phyloP scores from a whole-genome alignment of 1,140 invertebrate species.

The Hypsibius dujardini region DNA sequence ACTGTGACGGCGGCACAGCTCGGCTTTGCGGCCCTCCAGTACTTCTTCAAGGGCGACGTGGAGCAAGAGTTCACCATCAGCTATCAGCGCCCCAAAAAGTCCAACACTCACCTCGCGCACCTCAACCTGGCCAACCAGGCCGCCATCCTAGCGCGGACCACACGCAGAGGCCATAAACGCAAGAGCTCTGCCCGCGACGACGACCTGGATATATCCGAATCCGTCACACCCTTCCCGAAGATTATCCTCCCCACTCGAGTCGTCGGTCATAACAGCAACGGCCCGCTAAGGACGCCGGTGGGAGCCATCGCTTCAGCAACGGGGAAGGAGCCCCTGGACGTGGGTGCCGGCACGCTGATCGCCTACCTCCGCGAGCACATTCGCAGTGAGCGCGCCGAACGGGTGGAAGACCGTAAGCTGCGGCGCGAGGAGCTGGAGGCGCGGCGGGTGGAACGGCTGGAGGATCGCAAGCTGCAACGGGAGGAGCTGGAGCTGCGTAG shows the following conservation, averaged over 20 bases:
- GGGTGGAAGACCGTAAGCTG: not conserved
- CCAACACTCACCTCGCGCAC: too few species aligned
- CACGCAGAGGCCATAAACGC: not conserved
- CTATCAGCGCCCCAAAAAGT: not conserved
- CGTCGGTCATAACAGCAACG: not conserved
- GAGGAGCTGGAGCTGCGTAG: not conserved
- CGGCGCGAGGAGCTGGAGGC: constrained; percentile 8
- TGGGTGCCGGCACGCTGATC: not conserved
- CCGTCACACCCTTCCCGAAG: not conserved
- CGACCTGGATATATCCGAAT: too few species aligned
- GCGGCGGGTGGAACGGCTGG: not conserved
- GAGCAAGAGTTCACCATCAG: not conserved
- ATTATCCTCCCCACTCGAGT: not conserved
- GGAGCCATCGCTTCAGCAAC: too few species aligned
- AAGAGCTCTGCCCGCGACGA: not conserved
- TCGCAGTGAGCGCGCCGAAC: not conserved
- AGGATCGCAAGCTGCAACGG: not conserved
- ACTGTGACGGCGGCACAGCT: not conserved
- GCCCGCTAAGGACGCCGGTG: not conserved
- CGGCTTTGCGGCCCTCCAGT: constrained; percentile 5
- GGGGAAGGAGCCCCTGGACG: too few species aligned
- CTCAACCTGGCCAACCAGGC: not conserved
- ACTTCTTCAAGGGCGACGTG: not conserved
- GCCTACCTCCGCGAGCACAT: not conserved
- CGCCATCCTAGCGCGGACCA: not conserved